Base-by-base conservation (phyloP, 2,888 invertebrate species). In the Andrena dorsata region DNA sequence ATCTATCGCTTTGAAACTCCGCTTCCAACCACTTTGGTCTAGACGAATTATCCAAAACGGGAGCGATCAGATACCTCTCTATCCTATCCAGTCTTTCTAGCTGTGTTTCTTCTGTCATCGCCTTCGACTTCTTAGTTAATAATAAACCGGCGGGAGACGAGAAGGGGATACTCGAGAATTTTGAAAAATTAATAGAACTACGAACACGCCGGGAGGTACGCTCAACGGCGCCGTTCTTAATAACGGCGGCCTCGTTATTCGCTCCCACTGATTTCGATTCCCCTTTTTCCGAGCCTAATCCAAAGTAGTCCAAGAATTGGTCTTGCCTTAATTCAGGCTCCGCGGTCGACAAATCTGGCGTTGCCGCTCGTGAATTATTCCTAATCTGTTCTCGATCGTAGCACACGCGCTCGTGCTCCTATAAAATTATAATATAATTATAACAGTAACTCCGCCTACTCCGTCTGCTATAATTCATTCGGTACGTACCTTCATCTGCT, bases 121-220 rank as follows among this genome's bases (percentile, higher is more conserved):
- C 85, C 89, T 95, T 95, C n/a, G 94, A 94, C 60, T 94, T 94
- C 86, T 94, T 94, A 20, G 94, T 91, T 74, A 95, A 89, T 60
- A 94, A 90, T 65, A 95, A 93, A 5, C 95, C 95, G 41, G 95
- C 95, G 16, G 95, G 95, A 47, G 95, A 95, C 13, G 95, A 95
- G 73, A 95, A 93, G 2, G 95, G 95, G 80, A 95, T 95, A 63
- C 94, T 93, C 16, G 94, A 93, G 86, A 94, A 95, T 76, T 95
- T 93, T 30, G 94, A 92, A 16, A 95, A 92, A 41, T 94, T 94
- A 8, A 94, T 93, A 13, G 91, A 80, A 23, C 94, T 92, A 61
- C 95, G 94, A 86, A 94, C 94, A 61, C 95, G 93, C 51, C 94
- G 90, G 80, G 94, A 88, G 82, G 92, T 89, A 89, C 94, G 86